Conservation (phyloP, 2,888 invertebrate species). For the Opisthograptis luteolata region DNA sequence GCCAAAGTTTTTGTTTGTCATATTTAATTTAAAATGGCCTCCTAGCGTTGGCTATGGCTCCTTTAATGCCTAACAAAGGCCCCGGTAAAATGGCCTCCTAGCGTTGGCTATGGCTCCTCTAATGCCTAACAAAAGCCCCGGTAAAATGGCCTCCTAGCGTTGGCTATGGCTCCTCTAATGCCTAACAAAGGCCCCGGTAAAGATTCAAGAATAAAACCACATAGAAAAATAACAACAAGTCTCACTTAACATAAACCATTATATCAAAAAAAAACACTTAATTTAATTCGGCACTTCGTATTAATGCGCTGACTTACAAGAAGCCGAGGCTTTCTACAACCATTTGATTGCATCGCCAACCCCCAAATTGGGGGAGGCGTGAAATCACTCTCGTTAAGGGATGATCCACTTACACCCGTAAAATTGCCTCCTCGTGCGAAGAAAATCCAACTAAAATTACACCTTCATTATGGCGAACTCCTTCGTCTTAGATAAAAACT, state of each 20-base stretch:
- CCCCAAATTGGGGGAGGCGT: constrained; percentile 46
- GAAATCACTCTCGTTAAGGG: constrained; percentile 48
- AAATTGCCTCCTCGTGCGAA: constrained; percentile 50
- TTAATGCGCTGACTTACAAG: neutral
- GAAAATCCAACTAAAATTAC: constrained; percentile 38
- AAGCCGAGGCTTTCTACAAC: constrained; percentile 30
- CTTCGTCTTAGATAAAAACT: constrained; percentile 1
- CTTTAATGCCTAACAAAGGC: too few species aligned
- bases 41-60: too few species aligned
- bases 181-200: too few species aligned
- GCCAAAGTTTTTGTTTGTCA: too few species aligned
- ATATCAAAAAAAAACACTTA: neutral
- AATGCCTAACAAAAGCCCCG: too few species aligned
- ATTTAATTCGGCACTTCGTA: neutral
- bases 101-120: too few species aligned
- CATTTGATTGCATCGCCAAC: constrained; percentile 46
- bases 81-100: too few species aligned
- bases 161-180: too few species aligned
- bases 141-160: too few species aligned
- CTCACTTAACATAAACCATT: neutral
- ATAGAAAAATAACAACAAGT: neutral
- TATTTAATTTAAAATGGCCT: too few species aligned
- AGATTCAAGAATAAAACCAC: too few species aligned
- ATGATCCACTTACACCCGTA: constrained; percentile 46
- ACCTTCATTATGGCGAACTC: constrained; percentile 1